Evolutionary conservation across 1,140 invertebrate species (phyloP).

Genomic region (Heliconius himera): DNA sequence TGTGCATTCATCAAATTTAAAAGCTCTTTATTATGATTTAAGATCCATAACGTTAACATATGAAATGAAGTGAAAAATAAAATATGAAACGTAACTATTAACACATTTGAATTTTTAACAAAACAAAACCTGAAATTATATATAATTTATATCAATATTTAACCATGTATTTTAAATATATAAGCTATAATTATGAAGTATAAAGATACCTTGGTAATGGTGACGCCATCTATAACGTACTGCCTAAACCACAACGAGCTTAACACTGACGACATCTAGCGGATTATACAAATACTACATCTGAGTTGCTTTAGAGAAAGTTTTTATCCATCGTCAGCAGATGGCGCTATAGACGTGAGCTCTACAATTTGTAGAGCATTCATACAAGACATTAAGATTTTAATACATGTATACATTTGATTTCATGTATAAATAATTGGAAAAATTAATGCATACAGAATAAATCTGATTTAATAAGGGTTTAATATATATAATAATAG

Average conservation of each 20-base stretch:
- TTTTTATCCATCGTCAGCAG: conserved; percentile 30
- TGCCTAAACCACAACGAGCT: not conserved
- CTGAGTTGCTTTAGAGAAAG: not conserved
- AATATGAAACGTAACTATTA: not conserved
- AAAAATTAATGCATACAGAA: not conserved
- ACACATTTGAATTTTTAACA: no score
- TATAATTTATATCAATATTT: no score
- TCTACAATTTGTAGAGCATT: not conserved
- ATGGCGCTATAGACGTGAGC: conserved; percentile 46
- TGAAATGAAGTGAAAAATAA: not conserved
- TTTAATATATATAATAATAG: not conserved
- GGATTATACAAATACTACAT: conserved; percentile 13
- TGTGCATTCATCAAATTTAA: not conserved
- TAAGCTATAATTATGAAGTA: no score
- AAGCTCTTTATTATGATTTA: not conserved
- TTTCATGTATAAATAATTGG: not conserved
- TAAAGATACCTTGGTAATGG: not conserved
- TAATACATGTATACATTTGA: not conserved
- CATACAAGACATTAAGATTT: not conserved
- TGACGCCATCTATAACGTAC: conserved; percentile 43
- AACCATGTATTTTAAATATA: no score
- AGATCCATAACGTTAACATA: not conserved
- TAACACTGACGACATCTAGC: conserved; percentile 41
- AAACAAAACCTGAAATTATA: no score
- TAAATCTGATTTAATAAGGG: not conserved